Percentiles rank a stretch among this genome's conserved stretches.
These are phyloP conservation scores for Phrynosoma platyrhinos DNA, from an alignment of 2,113 vertebrate genomes.

Conservation along the genomic window DNA sequence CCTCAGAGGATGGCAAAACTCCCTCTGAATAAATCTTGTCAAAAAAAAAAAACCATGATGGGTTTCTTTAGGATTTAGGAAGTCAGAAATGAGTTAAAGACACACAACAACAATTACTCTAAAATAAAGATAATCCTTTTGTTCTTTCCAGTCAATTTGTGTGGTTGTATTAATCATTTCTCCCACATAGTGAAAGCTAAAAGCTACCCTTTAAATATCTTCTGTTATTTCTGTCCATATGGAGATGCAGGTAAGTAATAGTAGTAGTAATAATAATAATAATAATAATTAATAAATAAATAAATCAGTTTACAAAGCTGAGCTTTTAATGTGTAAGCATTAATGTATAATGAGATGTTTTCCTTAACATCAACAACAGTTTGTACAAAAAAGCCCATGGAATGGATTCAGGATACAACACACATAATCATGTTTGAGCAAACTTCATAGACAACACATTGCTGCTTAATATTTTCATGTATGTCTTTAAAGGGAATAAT, in stretches of 20 bases:
- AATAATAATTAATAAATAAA: no score
- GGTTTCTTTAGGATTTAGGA: no score
- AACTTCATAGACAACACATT: not conserved
- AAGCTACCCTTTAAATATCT: not conserved
- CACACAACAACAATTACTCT: not conserved
- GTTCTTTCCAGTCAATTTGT: not conserved
- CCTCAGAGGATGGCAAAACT: no score
- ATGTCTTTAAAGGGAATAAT: not conserved
- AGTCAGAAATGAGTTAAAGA: no score
- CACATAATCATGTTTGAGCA: not conserved
- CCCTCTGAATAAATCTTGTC: no score
- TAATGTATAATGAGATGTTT: not conserved
- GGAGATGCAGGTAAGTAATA: no score
- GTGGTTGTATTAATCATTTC: not conserved
- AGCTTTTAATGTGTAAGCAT: not conserved
- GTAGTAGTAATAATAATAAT: no score
- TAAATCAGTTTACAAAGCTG: not conserved
- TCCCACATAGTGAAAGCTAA: not conserved
- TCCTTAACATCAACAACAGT: not conserved
- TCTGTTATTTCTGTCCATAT: no score
- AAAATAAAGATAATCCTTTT: not conserved
- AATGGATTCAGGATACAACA: not conserved
- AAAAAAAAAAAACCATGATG: no score
- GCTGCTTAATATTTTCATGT: not conserved
- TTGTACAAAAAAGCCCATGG: not conserved